Base-by-base conservation (phyloP, 2,888 invertebrate species). In the Xestobium rufovillosum region DNA sequence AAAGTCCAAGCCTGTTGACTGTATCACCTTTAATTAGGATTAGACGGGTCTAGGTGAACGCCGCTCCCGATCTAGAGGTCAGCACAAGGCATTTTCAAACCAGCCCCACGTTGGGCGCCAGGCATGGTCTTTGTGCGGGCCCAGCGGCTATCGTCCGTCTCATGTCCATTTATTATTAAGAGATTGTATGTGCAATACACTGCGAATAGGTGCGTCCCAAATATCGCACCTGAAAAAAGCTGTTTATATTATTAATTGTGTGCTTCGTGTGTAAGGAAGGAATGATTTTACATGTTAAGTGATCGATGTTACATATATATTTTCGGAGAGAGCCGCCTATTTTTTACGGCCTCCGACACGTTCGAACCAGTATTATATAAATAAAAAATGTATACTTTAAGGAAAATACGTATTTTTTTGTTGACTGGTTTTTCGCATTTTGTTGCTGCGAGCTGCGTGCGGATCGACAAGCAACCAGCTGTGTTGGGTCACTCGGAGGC, bases 301-400 rank as follows among this genome's bases (percentile, higher is more conserved):
- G 63, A 60, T 64, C 56, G 57, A 65, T 65, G 64, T 65, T 65
- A 63, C 56, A 48, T 45, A 49, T 49, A 43, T 45, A 62, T 64
- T 62, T 63, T 64, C 62, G 59, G 62, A 61, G 60, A 60, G 45
- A 50, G 48, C 43, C 50, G 44, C 50, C 52, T 45, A 49, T 19
- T 14, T 46, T 41, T 41, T 38, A 41, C 26, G 39, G 49, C 51
- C 46, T 52, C 50, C 40, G 47, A 50, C 38, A 45, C 48, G 56
- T 57, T 51, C 55, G 50, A 57, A 57, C 58, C 59, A 59, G 60
- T 58, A 53, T 61, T 59, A 60, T 53, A 57, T 51, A 50, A 62
- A 62, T 62, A 63, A 62, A 52, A 55, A 50, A 57, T 61, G 60
- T 61, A 59, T 59, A 57, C 52, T 55, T 51, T 54, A 53, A 52